phyloP scores from a whole-genome alignment of 2,888 invertebrate species.

The Furcula furcula region DNA sequence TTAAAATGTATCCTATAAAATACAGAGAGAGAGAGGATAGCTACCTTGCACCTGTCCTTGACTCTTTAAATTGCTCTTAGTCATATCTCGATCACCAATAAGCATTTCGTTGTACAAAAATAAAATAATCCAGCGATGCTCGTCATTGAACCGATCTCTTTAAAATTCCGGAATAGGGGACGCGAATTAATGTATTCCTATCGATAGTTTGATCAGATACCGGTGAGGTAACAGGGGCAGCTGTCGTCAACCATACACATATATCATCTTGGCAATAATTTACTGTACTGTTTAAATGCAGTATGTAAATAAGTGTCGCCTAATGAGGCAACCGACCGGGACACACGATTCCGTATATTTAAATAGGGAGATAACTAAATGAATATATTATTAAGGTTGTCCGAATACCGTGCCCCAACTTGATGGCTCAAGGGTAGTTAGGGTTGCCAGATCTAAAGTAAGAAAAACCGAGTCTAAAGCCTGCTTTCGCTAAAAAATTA shows the following conservation, averaged over 20 bases:
- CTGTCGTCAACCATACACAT: constrained; percentile 15
- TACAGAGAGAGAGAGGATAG: too few species aligned
- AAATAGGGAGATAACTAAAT: constrained; percentile 17
- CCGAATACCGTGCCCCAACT: constrained; percentile 4
- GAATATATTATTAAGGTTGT: constrained; percentile 12
- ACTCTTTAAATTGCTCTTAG: too few species aligned
- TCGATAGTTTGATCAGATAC: constrained; percentile 19
- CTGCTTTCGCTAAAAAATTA: too few species aligned
- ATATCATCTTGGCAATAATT: constrained; percentile 11
- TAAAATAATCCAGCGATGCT: too few species aligned
- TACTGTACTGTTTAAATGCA: constrained; percentile 5
- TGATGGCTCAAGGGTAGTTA: too few species aligned
- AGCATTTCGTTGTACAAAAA: too few species aligned
- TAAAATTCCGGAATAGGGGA: constrained; percentile 2
- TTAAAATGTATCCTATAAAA: too few species aligned
- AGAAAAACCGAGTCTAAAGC: too few species aligned
- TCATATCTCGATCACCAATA: too few species aligned
- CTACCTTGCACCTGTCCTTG: too few species aligned
- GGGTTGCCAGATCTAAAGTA: too few species aligned
- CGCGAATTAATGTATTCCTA: constrained; percentile 15
- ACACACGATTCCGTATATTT: constrained; percentile 3
- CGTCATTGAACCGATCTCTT: constrained; percentile 6
- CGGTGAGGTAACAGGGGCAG: constrained; percentile 11
- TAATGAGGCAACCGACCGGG: constrained; percentile 41
- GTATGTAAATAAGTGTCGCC: constrained; percentile 47